Evolutionary conservation across 2,113 vertebrate genomes (phyloP).

Genomic region (Poeciliopsis retropinna): DNA sequence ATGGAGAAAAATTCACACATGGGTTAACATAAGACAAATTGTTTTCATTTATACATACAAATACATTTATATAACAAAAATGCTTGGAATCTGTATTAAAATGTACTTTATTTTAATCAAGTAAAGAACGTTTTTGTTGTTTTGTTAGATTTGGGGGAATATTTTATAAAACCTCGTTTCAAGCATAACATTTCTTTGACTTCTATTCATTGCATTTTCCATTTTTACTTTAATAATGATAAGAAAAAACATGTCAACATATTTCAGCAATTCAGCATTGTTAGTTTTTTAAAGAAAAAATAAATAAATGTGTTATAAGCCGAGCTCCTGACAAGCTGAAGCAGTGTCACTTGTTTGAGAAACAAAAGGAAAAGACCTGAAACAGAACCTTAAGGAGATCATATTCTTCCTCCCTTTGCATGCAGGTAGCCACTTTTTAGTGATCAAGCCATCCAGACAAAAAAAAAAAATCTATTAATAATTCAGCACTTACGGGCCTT

Average conservation of each 20-base stretch:
- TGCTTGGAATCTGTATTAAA: too few relatives aligned
- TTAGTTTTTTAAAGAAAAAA: neutral
- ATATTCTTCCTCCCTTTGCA: slow-evolving; percentile 8
- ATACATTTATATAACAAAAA: too few relatives aligned
- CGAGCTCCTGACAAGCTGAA: neutral
- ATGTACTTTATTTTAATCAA: too few relatives aligned
- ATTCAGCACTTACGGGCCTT: slow-evolving; percentile 65
- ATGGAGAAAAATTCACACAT: too few relatives aligned
- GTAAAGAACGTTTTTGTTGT: neutral
- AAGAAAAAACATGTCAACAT: neutral
- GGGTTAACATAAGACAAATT: too few relatives aligned
- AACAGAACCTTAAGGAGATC: neutral
- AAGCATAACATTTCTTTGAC: neutral
- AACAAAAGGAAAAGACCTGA: too few relatives aligned
- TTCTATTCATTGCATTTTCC: neutral
- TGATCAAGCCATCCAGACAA: slow-evolving; percentile 69
- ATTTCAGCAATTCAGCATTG: neutral
- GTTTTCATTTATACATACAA: too few relatives aligned
- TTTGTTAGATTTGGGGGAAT: neutral
- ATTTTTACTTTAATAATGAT: neutral
- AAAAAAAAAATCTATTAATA: slow-evolving; percentile 64
- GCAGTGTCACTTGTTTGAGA: too few relatives aligned
- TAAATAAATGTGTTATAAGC: neutral
- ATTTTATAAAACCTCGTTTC: neutral
- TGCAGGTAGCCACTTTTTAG: slow-evolving; percentile 43